phyloP scores from a whole-genome alignment of 2,888 invertebrate species.

The Lithosia quadra region DNA sequence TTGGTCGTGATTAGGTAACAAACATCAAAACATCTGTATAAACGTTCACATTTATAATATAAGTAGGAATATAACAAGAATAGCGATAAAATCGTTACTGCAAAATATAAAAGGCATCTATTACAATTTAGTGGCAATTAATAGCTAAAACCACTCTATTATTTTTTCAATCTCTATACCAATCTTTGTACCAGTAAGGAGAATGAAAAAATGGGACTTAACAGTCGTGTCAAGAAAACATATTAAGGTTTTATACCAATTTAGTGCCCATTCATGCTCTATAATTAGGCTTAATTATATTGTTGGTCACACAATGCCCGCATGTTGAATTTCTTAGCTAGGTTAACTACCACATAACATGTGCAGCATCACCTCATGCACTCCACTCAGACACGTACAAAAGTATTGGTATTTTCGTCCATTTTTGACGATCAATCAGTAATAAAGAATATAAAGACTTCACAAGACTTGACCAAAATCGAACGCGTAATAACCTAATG shows the following conservation, averaged over 20 bases:
- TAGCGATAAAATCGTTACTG: too few relatives aligned
- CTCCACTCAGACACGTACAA: neutral
- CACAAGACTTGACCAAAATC: neutral
- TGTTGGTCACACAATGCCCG: neutral
- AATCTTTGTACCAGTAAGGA: neutral
- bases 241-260: conserved; percentile 1
- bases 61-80: neutral
- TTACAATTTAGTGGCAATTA: neutral
- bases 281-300: neutral
- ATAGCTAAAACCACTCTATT: neutral
- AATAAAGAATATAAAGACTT: neutral
- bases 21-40: too few relatives aligned
- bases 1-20: too few relatives aligned
- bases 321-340: neutral
- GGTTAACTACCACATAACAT: neutral
- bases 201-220: neutral
- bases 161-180: conserved; percentile 1
- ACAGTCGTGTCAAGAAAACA: neutral
- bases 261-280: neutral
- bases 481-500: neutral
- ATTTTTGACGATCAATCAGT: neutral
- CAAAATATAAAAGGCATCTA: too few relatives aligned
- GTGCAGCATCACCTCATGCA: neutral
- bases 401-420: neutral
- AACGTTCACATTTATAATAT: too few relatives aligned